Base-by-base conservation (phyloP, 2,888 invertebrate species). In the Aphodius granarius region DNA sequence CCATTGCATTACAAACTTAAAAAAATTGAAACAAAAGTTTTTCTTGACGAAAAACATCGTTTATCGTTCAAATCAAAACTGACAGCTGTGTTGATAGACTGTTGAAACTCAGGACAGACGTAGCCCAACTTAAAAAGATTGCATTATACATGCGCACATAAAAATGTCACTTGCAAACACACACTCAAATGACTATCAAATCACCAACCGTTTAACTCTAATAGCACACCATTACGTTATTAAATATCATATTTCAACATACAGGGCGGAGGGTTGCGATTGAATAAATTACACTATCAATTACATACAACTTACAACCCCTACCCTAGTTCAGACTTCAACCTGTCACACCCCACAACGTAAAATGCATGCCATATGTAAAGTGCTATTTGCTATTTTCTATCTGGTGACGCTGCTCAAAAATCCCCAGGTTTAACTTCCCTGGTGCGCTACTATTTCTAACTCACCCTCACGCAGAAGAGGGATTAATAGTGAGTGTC, bases 351-450 rank as follows among this genome's bases (percentile, higher is more conserved):
- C 72, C 63, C 18, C 17, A 9, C 23, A 63, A 15, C 65, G 20
- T 63, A 71, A 83, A 82, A 83, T 82, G 82, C 78, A 81, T 79
- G 83, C 83, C 84, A 84, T 85, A 84, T 85, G 85, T 83, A 84
- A 84, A 84, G 83, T 84, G 84, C 82, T 83, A 80, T 80, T 81
- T 82, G 66, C 65, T 71, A 75, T 75, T 71, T 75, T 18, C 23
- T 23, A 22, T 70, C 63, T 66, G n/a, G 74, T 68, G 21, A 68
- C 74, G 71, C 63, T 66, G 43, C 63, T 70, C 62, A 74, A 74
- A 74, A 74, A 70, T 74, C 74, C 70, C 62, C 63, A 62, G 43
- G 74, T 63, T 74, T 74, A 70, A 21, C 63, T 19, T 70, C 63
- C 68, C 66, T 23, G 70, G 9, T 43, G 43, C 43, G 1, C 43